These are phyloP conservation scores for Carassius auratus DNA, from an alignment of 2,113 vertebrate genomes.

Conservation along the genomic window DNA sequence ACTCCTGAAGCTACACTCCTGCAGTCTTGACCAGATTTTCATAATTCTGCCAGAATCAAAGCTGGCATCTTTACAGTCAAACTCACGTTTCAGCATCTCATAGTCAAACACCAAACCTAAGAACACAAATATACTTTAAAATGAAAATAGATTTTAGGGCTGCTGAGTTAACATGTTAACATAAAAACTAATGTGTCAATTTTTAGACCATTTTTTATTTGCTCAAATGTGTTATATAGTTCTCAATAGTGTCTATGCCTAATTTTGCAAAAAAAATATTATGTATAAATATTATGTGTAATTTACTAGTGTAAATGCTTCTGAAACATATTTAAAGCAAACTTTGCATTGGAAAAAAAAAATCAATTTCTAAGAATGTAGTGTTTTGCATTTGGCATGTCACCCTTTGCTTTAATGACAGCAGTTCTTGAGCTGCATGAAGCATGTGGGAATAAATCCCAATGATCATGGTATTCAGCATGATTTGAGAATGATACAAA, in stretches of 20 bases:
- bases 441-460: background rate
- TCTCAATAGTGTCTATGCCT: no score
- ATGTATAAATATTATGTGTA: no score
- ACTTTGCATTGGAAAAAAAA: no score
- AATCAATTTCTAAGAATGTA: no score
- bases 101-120: constrained; percentile 90
- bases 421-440: background rate
- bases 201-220: background rate
- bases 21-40: constrained; percentile 91
- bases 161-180: background rate
- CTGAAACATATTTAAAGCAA: no score
- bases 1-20: constrained; percentile 83
- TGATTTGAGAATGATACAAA: no score
- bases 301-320: no score
- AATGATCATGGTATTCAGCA: background rate
- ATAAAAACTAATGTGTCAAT: background rate
- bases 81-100: constrained; percentile 92
- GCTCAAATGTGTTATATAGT: no score
- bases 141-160: background rate
- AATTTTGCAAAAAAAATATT: no score
- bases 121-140: constrained; percentile 25
- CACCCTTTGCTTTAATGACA: no score
- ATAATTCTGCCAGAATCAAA: constrained; percentile 85
- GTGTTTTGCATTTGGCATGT: no score
- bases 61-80: constrained; percentile 88